Base-by-base conservation (phyloP, 2,113 vertebrate genomes). In the Camarhynchus parvulus region DNA sequence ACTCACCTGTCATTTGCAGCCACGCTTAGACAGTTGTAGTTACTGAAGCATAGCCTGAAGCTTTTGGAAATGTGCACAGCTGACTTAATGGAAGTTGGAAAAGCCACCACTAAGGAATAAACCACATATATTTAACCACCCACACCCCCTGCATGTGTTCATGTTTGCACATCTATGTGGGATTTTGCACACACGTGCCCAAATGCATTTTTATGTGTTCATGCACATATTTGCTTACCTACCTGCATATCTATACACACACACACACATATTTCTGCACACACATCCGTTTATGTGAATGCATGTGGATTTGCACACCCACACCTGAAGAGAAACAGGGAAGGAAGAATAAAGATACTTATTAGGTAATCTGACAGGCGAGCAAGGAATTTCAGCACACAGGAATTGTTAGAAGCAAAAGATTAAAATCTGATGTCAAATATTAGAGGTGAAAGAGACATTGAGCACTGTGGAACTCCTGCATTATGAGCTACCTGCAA, bases 21-120 rank as follows among this genome's bases (percentile, higher is more conserved):
- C 46, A 10, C 0, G 0, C 22, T 53, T 30, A 49, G 37, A 30
- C 6, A 53, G 28, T 2, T 62, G 66, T 8, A 52, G 23, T 46
- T 33, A 28, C 12, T 58, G 31, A 67, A 53, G 13, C 6, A 3
- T 24, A 42, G 10, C 49, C 66, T 91, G 47, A 75, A 50, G 12
- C 11, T 64, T 46, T 47, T 66, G 31, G 25, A 80, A 86, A 73
- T 52, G 44, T 42, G 14, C 31, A 35, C 16, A 70, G 35, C 56
- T 33, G 21, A 77, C 35, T 20, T 15, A 33, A 62, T 18, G 21
- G 70, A 49, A 7, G 14, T 16, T 81, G n/a, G 13, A 62, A 90
- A 85, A 94, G 6, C 11, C 42, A 70, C 24, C 11, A 50, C 3
- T 56, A 6, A 17, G 23, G 10, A 87, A 61, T 21, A 68, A 77